phyloP scores from a whole-genome alignment of 2,113 vertebrate species.

The Gasterosteus nipponicus region DNA sequence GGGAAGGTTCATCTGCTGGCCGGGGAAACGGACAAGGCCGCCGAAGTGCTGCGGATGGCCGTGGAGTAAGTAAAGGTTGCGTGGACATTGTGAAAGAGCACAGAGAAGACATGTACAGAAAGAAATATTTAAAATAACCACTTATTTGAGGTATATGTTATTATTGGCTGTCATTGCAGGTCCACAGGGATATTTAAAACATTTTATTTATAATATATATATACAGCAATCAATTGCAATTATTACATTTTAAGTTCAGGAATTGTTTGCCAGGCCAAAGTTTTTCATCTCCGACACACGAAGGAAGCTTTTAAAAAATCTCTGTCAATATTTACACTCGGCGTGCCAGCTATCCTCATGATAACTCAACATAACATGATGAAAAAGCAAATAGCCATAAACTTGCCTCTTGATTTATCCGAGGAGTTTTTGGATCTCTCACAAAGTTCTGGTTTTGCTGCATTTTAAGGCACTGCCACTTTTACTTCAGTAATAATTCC shows the following conservation, averaged over 20 bases:
- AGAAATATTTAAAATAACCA: neutral
- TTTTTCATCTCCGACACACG: neutral
- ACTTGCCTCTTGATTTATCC: constrained; percentile 15
- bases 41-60: constrained; percentile 91
- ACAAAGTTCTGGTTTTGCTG: constrained; percentile 15
- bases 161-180: neutral
- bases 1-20: constrained; percentile 91
- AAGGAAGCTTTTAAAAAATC: neutral
- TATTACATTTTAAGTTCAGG: neutral
- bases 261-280: neutral
- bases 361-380: no score
- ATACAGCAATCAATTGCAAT: neutral
- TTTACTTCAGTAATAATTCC: constrained; percentile 28
- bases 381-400: neutral
- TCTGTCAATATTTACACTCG: constrained; percentile 5
- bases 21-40: constrained; percentile 87
- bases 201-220: neutral
- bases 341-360: neutral
- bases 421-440: constrained; percentile 4
- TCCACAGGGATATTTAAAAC: neutral
- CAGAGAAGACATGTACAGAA: neutral
- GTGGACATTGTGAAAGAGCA: neutral
- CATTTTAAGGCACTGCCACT: constrained; percentile 20
- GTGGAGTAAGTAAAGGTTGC: constrained; percentile 87
- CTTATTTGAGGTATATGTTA: neutral